Percentiles rank a stretch among this genome's conserved stretches.
These are phyloP conservation scores for Chaetops frenatus DNA, from an alignment of 2,113 vertebrate genomes.

Conservation along the genomic window DNA sequence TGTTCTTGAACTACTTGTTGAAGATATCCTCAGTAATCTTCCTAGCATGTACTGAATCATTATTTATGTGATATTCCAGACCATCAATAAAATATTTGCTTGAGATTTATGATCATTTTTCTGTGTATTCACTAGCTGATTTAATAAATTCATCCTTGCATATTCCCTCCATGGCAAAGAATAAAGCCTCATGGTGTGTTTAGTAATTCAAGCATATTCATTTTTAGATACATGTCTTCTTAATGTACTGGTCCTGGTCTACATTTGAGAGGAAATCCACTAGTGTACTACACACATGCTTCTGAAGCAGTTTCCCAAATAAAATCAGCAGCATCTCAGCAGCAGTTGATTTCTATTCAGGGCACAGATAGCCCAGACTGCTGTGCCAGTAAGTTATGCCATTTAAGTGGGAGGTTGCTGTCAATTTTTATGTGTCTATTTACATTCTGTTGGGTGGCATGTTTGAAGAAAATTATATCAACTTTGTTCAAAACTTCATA, in stretches of 20 bases:
- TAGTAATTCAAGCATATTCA: neutral
- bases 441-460: neutral
- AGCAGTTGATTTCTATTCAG: neutral
- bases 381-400: neutral
- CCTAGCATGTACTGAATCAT: neutral
- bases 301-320: neutral
- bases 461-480: neutral
- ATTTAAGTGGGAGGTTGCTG: neutral
- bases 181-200: accelerated
- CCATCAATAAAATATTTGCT: neutral
- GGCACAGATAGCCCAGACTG: neutral
- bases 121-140: neutral
- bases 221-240: neutral
- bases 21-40: neutral
- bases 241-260: neutral
- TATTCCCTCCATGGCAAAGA: neutral
- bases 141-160: neutral
- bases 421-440: neutral
- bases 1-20: neutral
- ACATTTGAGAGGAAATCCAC: neutral
- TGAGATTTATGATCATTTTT: neutral
- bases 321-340: neutral
- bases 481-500: neutral
- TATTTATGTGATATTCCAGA: neutral
- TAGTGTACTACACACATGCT: neutral